These are phyloP conservation scores for Sebastiscus albofasciatus DNA, from an alignment of 2,797 vertebrate species.

Conservation along the genomic window DNA sequence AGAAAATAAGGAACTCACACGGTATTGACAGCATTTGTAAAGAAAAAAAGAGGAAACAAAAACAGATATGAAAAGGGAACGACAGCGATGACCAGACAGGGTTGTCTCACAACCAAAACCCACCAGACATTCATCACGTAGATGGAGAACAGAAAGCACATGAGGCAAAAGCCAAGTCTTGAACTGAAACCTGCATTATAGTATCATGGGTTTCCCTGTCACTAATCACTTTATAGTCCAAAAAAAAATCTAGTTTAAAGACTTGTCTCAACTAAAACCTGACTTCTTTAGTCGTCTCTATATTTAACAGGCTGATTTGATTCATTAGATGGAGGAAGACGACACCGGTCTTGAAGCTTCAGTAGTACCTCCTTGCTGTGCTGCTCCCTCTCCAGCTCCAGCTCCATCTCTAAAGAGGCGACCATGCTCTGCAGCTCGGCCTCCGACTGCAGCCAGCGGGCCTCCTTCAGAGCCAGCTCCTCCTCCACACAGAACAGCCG, in stretches of 20 bases:
- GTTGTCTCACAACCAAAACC: neutral
- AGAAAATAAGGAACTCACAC: constrained; percentile 9
- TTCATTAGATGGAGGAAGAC: neutral
- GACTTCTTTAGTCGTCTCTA: neutral
- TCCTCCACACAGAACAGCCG: constrained; percentile 77
- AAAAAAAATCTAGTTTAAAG: neutral
- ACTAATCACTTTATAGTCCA: neutral
- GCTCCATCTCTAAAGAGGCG: constrained; percentile 77
- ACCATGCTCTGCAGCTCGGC: constrained; percentile 74
- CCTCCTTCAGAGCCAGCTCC: constrained; percentile 82
- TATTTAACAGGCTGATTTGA: neutral
- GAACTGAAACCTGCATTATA: neutral
- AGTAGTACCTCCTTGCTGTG: constrained; percentile 78
- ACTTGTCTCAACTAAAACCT: neutral
- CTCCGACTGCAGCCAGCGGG: constrained; percentile 78
- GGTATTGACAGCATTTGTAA: rapidly evolving
- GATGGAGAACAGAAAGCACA: neutral
- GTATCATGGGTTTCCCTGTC: neutral
- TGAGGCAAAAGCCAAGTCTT: neutral
- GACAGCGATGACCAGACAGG: neutral
- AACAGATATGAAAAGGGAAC: neutral
- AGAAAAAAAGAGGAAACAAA: constrained; percentile 31
- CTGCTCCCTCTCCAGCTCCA: constrained; percentile 79
- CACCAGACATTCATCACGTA: neutral
- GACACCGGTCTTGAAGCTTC: neutral